Evolutionary conservation across 92 coral and sea anemone species (phyloP).

Genomic region (Plumapathes pennacea): DNA sequence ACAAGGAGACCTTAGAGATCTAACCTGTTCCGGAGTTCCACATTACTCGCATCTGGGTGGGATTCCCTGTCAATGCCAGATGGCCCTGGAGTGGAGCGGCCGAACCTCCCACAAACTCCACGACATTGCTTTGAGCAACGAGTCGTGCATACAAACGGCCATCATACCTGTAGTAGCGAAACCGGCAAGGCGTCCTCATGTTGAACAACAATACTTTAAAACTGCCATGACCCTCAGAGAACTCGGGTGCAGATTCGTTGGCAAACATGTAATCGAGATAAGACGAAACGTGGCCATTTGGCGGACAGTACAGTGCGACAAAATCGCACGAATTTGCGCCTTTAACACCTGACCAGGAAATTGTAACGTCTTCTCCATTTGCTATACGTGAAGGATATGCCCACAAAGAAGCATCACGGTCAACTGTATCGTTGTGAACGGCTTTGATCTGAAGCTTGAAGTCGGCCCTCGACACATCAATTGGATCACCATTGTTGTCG

Average conservation of each 20-base stretch:
- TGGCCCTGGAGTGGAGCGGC: slow-evolving; percentile 60
- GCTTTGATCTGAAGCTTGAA: slow-evolving; percentile 18
- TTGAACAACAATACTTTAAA: slow-evolving; percentile 44
- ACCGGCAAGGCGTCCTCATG: slow-evolving; percentile 57
- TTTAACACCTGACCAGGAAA: slow-evolving; percentile 53
- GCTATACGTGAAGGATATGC: slow-evolving; percentile 13
- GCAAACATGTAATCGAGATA: slow-evolving; percentile 56
- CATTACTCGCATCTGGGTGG: slow-evolving; percentile 68
- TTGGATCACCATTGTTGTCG: slow-evolving; percentile 1
- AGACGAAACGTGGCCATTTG: slow-evolving; percentile 20
- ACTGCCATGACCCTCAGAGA: slow-evolving; percentile 36
- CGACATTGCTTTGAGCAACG: slow-evolving; percentile 38
- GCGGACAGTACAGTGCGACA: slow-evolving; percentile 75
- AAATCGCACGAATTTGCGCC: slow-evolving; percentile 36
- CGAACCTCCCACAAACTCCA: slow-evolving; percentile 48
- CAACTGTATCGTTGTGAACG: neutral
- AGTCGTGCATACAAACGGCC: slow-evolving; percentile 4
- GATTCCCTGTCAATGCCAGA: slow-evolving; percentile 55
- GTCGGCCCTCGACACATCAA: slow-evolving; percentile 1
- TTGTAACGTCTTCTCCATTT: slow-evolving; percentile 55
- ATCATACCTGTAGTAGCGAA: slow-evolving; percentile 48
- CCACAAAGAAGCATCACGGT: neutral
- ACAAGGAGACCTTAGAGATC: too few relatives aligned
- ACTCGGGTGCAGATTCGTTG: slow-evolving; percentile 39
- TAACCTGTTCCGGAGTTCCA: slow-evolving; percentile 72